Base-by-base conservation (phyloP, 2,113 vertebrate species). In the Chinchilla lanigera region DNA sequence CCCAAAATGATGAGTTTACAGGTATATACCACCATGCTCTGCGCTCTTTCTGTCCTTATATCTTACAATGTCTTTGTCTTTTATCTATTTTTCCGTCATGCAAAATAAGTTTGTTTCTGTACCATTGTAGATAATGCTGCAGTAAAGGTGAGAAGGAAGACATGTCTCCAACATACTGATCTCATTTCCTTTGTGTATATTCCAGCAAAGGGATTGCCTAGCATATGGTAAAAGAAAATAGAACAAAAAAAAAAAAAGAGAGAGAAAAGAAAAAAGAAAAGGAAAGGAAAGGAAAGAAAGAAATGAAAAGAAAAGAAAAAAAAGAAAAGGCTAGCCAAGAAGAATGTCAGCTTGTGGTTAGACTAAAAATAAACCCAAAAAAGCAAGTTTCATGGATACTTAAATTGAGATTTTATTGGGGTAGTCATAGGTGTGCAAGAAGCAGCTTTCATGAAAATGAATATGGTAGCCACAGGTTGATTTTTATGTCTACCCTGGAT, bases 241-340 rank as follows among this genome's bases (percentile, higher is more conserved):
- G 12, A 54, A 47, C 0, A 71, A 10, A 7, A 3, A 77, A 73
- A 11, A 14, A 11, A 73, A 2, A 28, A 24, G 8, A 20, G 22
- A 22, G 12, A 35, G n/a, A 24, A 92, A 56, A 12, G 8, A 33
- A 28, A n/a, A 7, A 7, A 7, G 11, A 83, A 12, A 24, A 61
- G 38, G 2, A 7, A n/a, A 56, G 8, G 0, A 7, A 65, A 24
- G 28, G 7, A 19, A 22, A 33, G 6, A 67, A 4, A 24, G 4
- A 71, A 22, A 19, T 22, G 24, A 35, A 30, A 20, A 33, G 6
- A 67, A 13, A 30, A 50, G 3, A 33, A 33, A 56, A 26, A 52
- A 9, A 50, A 88, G 2, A 11, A 1, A 30, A n/a, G 80, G n/a
- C 56, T 4, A 75, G 12, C 1, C n/a, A 77, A 24, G 8, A 71